A percentile compares a stretch with the other conserved stretches of the same genome.
Conservation (phyloP, 2,797 vertebrate genomes). For the Muraenolepis orangiensis region DNA sequence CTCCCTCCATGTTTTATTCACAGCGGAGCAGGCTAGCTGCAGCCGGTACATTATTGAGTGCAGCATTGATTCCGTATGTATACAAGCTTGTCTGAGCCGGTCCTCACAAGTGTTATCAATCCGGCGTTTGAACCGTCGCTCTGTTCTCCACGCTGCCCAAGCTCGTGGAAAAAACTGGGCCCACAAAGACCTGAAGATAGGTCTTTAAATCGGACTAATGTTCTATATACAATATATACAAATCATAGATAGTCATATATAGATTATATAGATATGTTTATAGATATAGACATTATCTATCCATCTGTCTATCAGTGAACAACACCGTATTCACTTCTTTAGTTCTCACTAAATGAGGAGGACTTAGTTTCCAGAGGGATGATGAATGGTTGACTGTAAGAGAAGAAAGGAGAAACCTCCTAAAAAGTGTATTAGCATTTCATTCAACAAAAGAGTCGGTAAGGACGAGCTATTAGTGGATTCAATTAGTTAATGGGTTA, state of each 20-base stretch:
- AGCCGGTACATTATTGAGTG: conserved; percentile 72
- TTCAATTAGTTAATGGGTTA: conserved; percentile 74
- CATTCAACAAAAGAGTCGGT: conserved; percentile 58
- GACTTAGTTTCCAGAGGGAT: neutral
- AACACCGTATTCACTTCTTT: too few species aligned
- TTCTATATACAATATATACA: neutral
- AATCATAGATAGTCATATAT: neutral
- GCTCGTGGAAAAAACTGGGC: neutral
- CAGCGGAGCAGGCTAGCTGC: conserved; percentile 66
- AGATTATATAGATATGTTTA: neutral
- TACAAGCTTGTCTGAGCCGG: conserved; percentile 63
- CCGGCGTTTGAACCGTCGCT: conserved; percentile 35
- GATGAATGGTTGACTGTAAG: too few species aligned
- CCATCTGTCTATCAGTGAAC: too few species aligned
- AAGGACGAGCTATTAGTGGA: conserved; percentile 61
- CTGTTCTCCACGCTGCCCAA: conserved; percentile 36
- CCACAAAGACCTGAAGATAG: neutral
- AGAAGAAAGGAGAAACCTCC: neutral
- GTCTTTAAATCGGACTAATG: neutral
- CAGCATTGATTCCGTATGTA: conserved; percentile 75
- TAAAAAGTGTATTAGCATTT: conserved; percentile 52
- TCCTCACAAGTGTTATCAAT: conserved; percentile 59
- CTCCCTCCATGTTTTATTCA: conserved; percentile 71
- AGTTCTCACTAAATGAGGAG: too few species aligned
- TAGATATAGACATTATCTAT: too few species aligned